phyloP scores from a whole-genome alignment of 2,888 invertebrate species.

The Embidobia sp. region DNA sequence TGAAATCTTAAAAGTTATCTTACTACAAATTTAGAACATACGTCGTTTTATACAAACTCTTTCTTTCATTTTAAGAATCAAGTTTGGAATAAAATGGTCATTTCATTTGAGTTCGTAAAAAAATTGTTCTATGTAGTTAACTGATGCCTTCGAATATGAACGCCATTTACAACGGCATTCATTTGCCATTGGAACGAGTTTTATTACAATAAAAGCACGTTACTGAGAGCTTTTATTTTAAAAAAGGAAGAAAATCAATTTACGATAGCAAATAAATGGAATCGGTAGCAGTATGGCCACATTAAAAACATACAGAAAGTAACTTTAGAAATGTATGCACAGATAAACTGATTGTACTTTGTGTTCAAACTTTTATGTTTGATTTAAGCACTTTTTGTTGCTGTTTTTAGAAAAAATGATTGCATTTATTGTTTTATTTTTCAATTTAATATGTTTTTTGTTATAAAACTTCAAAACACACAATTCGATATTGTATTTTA shows the following conservation, averaged over 20 bases:
- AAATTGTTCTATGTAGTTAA: conserved; percentile 29
- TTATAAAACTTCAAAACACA: too few species aligned
- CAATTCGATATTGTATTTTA: too few species aligned
- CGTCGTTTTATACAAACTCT: too few species aligned
- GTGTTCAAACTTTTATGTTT: conserved; percentile 18
- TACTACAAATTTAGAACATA: too few species aligned
- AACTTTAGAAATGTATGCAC: conserved; percentile 28
- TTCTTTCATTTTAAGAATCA: too few species aligned
- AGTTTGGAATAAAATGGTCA: background rate
- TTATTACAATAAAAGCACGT: conserved; percentile 32
- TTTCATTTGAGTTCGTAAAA: conserved; percentile 13
- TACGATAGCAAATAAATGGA: conserved; percentile 26
- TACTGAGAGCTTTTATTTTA: too few species aligned
- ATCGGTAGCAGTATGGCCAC: conserved; percentile 25
- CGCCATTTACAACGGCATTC: conserved; percentile 37
- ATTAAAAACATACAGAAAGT: conserved; percentile 40
- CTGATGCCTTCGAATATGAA: conserved; percentile 30
- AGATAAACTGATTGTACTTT: conserved; percentile 29
- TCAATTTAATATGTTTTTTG: background rate
- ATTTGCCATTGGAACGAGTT: conserved; percentile 25
- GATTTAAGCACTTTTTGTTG: conserved; percentile 9
- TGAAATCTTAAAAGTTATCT: too few species aligned
- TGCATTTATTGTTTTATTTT: background rate
- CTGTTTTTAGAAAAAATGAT: conserved; percentile 5
- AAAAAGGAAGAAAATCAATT: conserved; percentile 17